phyloP scores from a whole-genome alignment of 1,140 invertebrate species.

The Aphis craccivora region DNA sequence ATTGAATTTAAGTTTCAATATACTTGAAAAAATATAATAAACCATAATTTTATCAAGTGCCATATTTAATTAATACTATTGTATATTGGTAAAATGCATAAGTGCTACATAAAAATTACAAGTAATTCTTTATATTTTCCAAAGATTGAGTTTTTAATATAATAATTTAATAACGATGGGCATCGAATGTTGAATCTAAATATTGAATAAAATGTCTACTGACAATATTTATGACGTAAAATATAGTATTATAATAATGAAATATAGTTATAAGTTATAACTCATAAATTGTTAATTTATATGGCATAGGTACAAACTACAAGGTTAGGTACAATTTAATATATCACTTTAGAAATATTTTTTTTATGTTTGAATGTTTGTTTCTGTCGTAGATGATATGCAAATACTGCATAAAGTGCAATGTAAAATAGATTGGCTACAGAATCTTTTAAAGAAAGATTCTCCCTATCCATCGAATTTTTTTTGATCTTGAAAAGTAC shows the following conservation, averaged over 20 bases:
- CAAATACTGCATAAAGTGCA: neutral
- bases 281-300: neutral
- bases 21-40: neutral
- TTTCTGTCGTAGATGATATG: neutral
- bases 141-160: no score
- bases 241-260: no score
- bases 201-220: no score
- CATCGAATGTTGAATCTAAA: no score
- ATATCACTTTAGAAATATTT: neutral
- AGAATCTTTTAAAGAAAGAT: neutral
- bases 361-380: neutral
- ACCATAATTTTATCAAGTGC: neutral
- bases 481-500: neutral
- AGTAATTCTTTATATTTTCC: no score
- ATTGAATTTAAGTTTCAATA: neutral
- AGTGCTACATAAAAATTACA: no score
- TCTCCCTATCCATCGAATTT: neutral
- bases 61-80: no score
- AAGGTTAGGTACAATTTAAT: neutral
- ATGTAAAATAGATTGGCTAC: neutral
- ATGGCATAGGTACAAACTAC: neutral
- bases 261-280: no score
- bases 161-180: no score
- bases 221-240: no score
- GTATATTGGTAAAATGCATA: no score